Evolutionary conservation across 2,888 invertebrate species (phyloP).

Genomic region (Mayetiola destructor): DNA sequence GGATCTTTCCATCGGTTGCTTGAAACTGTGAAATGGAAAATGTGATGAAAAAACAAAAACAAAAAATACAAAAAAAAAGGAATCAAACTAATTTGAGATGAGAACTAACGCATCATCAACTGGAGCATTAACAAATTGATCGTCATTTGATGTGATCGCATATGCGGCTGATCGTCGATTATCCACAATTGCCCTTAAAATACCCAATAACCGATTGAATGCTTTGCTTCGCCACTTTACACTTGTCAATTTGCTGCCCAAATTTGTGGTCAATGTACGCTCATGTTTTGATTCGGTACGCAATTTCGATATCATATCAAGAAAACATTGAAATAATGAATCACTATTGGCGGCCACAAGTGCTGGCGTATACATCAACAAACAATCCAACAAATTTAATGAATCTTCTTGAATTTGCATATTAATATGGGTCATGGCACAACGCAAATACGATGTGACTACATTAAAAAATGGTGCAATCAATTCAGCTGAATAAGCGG

Average conservation of each 20-base stretch:
- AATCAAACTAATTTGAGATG: background rate
- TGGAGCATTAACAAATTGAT: background rate
- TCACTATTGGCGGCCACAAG: constrained; percentile 52
- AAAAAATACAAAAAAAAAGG: background rate
- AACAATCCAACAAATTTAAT: constrained; percentile 57
- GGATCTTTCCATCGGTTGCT: too few species aligned
- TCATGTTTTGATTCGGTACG: constrained; percentile 48
- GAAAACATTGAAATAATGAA: constrained; percentile 61
- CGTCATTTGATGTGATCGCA: constrained; percentile 15
- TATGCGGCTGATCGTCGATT: constrained; percentile 11
- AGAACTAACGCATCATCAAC: constrained; percentile 12
- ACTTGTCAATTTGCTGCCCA: constrained; percentile 57
- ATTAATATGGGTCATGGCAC: constrained; percentile 83
- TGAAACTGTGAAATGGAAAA: too few species aligned
- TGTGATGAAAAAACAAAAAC: too few species aligned
- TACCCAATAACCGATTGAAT: constrained; percentile 50
- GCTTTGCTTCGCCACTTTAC: constrained; percentile 68
- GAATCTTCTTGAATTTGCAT: constrained; percentile 70
- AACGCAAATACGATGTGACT: constrained; percentile 63
- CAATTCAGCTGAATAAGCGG: constrained; percentile 28
- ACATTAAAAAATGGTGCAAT: constrained; percentile 60
- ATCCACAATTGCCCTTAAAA: constrained; percentile 36
- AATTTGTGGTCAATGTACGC: constrained; percentile 51
- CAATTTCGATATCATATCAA: constrained; percentile 70
- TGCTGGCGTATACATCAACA: constrained; percentile 50